Conservation (phyloP, 1,140 invertebrate genomes). For the Ceratosolen solmsi region DNA sequence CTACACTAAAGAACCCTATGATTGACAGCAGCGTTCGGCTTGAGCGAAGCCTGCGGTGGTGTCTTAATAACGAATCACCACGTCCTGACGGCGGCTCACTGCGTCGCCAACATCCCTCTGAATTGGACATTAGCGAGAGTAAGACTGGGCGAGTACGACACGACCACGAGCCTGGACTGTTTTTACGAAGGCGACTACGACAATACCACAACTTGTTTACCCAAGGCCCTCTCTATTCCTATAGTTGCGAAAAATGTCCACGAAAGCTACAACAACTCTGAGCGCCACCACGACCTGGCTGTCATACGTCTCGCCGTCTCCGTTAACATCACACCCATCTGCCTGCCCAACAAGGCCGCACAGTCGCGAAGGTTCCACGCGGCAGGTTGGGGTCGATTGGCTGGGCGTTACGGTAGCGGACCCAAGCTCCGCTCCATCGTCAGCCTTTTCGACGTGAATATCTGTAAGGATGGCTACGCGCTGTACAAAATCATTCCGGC, state of each 20-base stretch:
- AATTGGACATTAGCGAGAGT: conserved; percentile 17
- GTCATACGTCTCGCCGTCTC: conserved; percentile 67
- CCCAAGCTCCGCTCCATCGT: not conserved
- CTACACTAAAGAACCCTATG: not conserved
- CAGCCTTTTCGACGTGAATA: not conserved
- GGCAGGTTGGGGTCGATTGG: conserved; percentile 39
- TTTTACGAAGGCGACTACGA: conserved; percentile 48
- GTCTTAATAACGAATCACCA: conserved; percentile 71
- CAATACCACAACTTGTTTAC: conserved; percentile 59
- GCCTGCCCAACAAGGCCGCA: conserved; percentile 1
- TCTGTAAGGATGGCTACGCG: not conserved
- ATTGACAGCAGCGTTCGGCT: conserved; percentile 7
- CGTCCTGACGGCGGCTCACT: conserved; percentile 76
- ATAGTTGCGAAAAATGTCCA: conserved; percentile 68
- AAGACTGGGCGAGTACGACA: conserved; percentile 43
- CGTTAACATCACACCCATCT: conserved; percentile 51
- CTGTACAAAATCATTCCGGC: not conserved
- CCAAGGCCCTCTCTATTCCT: conserved; percentile 53
- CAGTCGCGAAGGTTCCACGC: conserved; percentile 12
- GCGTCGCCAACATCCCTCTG: conserved; percentile 59
- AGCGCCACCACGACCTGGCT: conserved; percentile 72
- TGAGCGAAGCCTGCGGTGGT: conserved; percentile 69
- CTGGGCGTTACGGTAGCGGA: not conserved
- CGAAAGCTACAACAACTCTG: conserved; percentile 62
- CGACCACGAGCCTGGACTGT: not conserved